These are phyloP conservation scores for Forbesichthys papilliferus DNA, from an alignment of 2,113 vertebrate species.

Conservation along the genomic window DNA sequence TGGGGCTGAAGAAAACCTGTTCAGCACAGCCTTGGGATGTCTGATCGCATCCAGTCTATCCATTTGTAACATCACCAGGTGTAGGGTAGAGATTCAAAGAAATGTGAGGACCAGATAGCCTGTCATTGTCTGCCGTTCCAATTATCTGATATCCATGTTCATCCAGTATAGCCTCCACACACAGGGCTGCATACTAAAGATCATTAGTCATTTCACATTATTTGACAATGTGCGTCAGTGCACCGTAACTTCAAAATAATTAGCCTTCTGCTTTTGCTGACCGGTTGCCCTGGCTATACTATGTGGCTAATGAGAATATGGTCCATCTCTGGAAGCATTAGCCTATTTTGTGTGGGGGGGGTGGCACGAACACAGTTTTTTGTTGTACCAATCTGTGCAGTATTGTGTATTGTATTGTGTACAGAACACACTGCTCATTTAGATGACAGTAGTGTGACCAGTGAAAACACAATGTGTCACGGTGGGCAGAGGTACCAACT, in stretches of 20 bases:
- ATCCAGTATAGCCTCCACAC: conserved; percentile 17
- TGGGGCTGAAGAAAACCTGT: background rate
- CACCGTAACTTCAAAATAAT: conserved; percentile 38
- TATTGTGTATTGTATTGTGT: background rate
- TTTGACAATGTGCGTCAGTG: conserved; percentile 48
- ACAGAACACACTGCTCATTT: background rate
- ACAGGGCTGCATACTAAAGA: conserved; percentile 20
- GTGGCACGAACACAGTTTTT: conserved; percentile 12
- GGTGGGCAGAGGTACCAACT: background rate
- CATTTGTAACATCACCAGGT: background rate
- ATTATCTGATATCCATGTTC: conserved; percentile 22
- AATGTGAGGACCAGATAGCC: background rate
- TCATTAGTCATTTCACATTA: conserved; percentile 34
- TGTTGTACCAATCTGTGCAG: background rate
- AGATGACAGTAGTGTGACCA: background rate
- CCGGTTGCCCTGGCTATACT: conserved; percentile 17
- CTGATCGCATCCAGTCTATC: no score
- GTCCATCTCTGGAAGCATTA: conserved; percentile 29
- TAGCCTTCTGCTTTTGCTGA: conserved; percentile 34
- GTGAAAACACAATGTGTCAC: background rate
- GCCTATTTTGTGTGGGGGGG: background rate
- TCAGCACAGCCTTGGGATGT: background rate
- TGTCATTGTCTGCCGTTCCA: conserved; percentile 17
- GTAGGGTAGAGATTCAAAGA: conserved; percentile 2
- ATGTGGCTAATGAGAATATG: conserved; percentile 41